Conservation (phyloP, 2,113 vertebrate genomes). For the Taxidea taxus region DNA sequence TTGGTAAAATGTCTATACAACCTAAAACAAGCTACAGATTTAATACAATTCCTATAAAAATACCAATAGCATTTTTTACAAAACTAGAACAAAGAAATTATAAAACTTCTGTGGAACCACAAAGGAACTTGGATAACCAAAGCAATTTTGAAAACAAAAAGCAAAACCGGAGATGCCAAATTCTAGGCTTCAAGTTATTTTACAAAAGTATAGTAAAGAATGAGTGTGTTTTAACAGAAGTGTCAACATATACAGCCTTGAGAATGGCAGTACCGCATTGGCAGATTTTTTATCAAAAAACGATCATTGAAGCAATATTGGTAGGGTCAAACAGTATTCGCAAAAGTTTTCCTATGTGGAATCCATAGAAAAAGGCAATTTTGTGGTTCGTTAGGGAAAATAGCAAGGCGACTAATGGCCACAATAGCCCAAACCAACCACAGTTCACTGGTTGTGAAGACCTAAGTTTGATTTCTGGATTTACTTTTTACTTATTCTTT, state of each 20-base stretch:
- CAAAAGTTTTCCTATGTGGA: not conserved
- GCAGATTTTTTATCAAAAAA: not conserved
- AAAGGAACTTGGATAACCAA: not conserved
- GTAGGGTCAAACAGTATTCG: not conserved
- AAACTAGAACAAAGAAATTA: not conserved
- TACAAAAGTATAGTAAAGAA: not conserved
- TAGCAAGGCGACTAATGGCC: not conserved
- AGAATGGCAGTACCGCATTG: not conserved
- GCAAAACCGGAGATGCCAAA: not conserved
- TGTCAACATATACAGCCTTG: not conserved
- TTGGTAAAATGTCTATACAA: not conserved
- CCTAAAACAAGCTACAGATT: not conserved
- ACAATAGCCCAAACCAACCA: not conserved
- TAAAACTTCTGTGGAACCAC: not conserved
- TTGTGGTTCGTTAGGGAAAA: not conserved
- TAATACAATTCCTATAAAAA: not conserved
- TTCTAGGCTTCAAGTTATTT: not conserved
- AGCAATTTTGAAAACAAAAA: not conserved
- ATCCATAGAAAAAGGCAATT: not conserved
- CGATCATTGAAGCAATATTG: not conserved
- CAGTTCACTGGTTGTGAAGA: not conserved
- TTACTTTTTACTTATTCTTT: not conserved
- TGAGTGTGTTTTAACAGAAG: not conserved
- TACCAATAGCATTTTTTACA: not conserved
- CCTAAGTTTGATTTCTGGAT: not conserved